A percentile compares a stretch with the other conserved stretches of the same genome.
phyloP scores from a whole-genome alignment of 2,888 invertebrate species.

The Dolichopus griseipennis region DNA sequence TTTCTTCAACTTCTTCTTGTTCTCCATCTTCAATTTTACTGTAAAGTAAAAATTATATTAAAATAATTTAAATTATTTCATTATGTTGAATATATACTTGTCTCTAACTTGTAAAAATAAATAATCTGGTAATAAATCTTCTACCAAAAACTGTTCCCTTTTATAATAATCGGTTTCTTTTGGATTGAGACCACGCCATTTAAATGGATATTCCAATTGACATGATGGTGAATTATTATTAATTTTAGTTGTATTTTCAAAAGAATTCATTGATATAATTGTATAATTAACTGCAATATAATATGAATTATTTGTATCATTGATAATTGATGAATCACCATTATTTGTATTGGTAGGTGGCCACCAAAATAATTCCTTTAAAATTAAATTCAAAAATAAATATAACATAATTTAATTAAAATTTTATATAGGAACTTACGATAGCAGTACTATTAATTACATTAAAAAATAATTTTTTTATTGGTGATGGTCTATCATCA shows the following conservation, averaged over 20 bases:
- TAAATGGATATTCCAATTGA: background rate
- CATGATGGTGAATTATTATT: background rate
- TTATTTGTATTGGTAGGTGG: background rate
- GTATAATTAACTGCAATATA: background rate
- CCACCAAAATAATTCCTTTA: slow-evolving; percentile 7
- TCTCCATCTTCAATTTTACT: too few species aligned
- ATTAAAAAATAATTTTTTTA: slow-evolving; percentile 31
- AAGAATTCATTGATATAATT: background rate
- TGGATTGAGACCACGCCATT: slow-evolving; percentile 28
- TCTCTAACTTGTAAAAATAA: slow-evolving; percentile 27
- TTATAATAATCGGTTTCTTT: slow-evolving; percentile 32
- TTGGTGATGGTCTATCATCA: slow-evolving; percentile 44
- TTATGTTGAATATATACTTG: background rate
- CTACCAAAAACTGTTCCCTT: slow-evolving; percentile 28
- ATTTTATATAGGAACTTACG: slow-evolving; percentile 29
- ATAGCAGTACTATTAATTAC: slow-evolving; percentile 30
- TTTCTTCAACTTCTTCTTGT: too few species aligned
- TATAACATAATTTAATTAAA: background rate
- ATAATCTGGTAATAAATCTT: slow-evolving; percentile 30
- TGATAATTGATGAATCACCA: background rate
- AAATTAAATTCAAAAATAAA: background rate
- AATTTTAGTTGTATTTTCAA: background rate
- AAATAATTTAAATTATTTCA: too few species aligned
- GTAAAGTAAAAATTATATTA: too few species aligned
- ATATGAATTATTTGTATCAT: background rate